A percentile compares a stretch with the other conserved stretches of the same genome.
Evolutionary conservation across 2,113 vertebrate genomes (phyloP).

Genomic region (Anoura caudifer): DNA sequence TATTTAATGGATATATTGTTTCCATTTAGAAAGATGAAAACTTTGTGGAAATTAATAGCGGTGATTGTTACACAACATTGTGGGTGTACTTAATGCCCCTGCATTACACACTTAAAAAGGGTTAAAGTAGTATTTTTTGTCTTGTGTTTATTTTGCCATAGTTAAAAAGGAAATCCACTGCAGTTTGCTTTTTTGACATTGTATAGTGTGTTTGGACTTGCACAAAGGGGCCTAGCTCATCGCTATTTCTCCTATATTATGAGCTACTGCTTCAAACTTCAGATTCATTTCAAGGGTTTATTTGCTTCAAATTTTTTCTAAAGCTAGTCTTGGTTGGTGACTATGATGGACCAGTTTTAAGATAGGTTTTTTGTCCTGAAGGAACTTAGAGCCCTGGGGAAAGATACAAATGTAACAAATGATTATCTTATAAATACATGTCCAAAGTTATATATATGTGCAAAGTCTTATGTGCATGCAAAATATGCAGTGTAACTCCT

Average conservation of each 20-base stretch:
- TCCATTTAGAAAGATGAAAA: neutral
- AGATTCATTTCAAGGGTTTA: neutral
- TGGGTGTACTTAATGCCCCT: neutral
- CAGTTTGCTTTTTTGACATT: neutral
- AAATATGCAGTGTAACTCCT: neutral
- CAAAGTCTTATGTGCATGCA: neutral
- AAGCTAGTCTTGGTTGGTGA: neutral
- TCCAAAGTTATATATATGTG: neutral
- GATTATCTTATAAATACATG: neutral
- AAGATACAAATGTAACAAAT: neutral
- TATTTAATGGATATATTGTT: neutral
- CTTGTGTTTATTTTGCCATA: neutral
- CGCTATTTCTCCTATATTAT: neutral
- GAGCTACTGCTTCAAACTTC: neutral
- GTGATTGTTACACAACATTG: neutral
- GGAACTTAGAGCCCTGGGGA: neutral
- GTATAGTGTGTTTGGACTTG: neutral
- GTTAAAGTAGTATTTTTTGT: neutral
- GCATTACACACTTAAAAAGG: neutral
- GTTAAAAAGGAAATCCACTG: neutral
- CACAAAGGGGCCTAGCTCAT: neutral
- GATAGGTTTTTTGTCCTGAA: neutral
- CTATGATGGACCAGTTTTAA: neutral
- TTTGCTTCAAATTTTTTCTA: neutral
- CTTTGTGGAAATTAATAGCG: neutral